Evolutionary conservation across 2,888 invertebrate species (phyloP).

Genomic region (Chymomyza fuscimana): DNA sequence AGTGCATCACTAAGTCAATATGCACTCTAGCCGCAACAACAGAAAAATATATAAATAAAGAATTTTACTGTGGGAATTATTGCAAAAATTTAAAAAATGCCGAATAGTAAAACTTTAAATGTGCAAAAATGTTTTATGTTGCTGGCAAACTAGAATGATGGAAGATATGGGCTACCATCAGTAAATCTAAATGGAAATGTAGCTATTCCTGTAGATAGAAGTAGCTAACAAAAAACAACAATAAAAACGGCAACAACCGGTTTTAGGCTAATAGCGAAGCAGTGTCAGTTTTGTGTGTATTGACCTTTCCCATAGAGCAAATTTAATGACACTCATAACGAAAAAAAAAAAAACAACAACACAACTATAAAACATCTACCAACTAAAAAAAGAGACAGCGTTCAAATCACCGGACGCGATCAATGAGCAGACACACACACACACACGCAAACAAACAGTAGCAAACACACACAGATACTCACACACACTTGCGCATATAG

Average conservation of each 20-base stretch:
- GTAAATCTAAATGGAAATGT: conserved; percentile 4
- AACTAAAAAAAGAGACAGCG: neutral
- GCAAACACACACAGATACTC: conserved; percentile 15
- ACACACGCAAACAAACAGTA: conserved; percentile 29
- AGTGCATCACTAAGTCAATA: neutral
- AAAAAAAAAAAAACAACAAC: conserved; percentile 47
- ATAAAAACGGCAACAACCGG: conserved; percentile 40
- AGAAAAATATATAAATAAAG: neutral
- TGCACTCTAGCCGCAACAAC: neutral
- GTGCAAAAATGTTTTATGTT: conserved; percentile 28
- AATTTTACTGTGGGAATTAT: conserved; percentile 8
- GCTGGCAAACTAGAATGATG: neutral
- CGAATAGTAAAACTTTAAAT: conserved; percentile 41
- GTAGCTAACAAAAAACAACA: conserved; percentile 1
- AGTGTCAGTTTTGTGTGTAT: conserved; percentile 38
- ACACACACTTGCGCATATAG: conserved; percentile 1
- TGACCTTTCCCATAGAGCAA: conserved; percentile 56
- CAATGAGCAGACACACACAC: conserved; percentile 43
- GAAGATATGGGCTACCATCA: conserved; percentile 17
- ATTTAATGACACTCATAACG: conserved; percentile 57
- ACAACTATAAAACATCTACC: conserved; percentile 29
- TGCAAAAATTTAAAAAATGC: conserved; percentile 10
- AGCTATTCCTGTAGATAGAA: conserved; percentile 17
- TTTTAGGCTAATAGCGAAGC: conserved; percentile 42
- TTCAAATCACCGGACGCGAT: conserved; percentile 62